These are phyloP conservation scores for Macaria notata DNA, from an alignment of 2,888 invertebrate species.

Conservation along the genomic window DNA sequence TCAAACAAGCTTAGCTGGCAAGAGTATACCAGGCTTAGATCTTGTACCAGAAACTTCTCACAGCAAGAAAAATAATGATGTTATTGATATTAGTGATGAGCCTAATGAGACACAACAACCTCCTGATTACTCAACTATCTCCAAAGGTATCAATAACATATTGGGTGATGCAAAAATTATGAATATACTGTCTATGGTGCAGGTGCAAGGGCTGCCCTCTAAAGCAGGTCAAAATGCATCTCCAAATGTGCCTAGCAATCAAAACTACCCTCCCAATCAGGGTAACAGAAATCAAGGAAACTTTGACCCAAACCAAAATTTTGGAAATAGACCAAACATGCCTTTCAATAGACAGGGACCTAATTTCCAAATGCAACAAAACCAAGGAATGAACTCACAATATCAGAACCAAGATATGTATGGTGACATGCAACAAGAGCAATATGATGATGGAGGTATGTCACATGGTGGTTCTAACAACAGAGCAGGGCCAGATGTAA, in stretches of 20 bases:
- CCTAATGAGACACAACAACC: slow-evolving; percentile 32
- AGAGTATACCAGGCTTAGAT: slow-evolving; percentile 89
- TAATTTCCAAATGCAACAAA: slow-evolving; percentile 39
- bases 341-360: slow-evolving; percentile 40
- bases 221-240: slow-evolving; percentile 17
- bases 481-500: slow-evolving; percentile 4
- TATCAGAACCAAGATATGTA: slow-evolving; percentile 42
- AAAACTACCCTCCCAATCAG: slow-evolving; percentile 36
- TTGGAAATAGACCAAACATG: slow-evolving; percentile 45
- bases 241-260: slow-evolving; percentile 24
- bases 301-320: slow-evolving; percentile 42
- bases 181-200: slow-evolving; percentile 80
- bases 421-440: slow-evolving; percentile 22
- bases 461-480: slow-evolving; percentile 5
- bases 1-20: slow-evolving; percentile 54
- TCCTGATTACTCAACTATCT: slow-evolving; percentile 82
- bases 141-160: slow-evolving; percentile 83
- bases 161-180: slow-evolving; percentile 84
- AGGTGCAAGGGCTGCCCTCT: slow-evolving; percentile 33
- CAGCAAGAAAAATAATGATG: slow-evolving; percentile 42
- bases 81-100: slow-evolving; percentile 64
- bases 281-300: slow-evolving; percentile 47
- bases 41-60: slow-evolving; percentile 77
- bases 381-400: slow-evolving; percentile 37
- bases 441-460: slow-evolving; percentile 29